Conservation (phyloP, 2,888 invertebrate species). For the Eumacrocentrus americanus region DNA sequence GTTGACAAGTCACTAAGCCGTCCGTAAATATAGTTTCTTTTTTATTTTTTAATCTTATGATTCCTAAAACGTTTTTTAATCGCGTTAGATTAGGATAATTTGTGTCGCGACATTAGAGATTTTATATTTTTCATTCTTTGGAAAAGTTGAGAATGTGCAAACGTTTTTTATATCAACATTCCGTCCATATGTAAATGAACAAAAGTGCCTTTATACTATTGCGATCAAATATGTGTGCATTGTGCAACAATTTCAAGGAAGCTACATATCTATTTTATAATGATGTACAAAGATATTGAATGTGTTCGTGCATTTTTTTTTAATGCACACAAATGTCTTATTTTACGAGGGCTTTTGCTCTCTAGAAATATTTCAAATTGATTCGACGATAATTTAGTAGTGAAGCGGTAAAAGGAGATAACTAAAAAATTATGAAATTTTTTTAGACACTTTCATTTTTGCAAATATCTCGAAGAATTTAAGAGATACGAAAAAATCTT, state of each 20-base stretch:
- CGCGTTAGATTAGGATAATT: too few species aligned
- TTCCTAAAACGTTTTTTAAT: constrained; percentile 9
- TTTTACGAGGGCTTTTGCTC: neutral
- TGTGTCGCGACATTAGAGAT: too few species aligned
- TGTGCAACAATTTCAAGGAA: neutral
- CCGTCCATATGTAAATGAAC: constrained; percentile 25
- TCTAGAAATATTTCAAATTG: neutral
- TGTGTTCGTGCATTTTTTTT: neutral
- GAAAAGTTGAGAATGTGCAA: constrained; percentile 14
- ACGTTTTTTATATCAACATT: constrained; percentile 31
- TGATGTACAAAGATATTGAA: neutral
- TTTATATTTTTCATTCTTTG: neutral
- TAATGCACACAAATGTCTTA: too few species aligned
- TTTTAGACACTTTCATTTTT: too few species aligned
- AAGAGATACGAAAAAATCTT: too few species aligned
- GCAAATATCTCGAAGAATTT: too few species aligned
- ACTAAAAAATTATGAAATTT: too few species aligned
- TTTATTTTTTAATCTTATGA: constrained; percentile 10
- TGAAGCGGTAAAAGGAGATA: too few species aligned
- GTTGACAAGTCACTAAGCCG: constrained; percentile 12
- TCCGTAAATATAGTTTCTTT: constrained; percentile 19
- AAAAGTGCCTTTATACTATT: constrained; percentile 34
- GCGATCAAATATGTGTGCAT: constrained; percentile 22
- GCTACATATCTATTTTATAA: neutral
- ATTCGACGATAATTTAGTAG: too few species aligned